Percentiles rank a stretch among this genome's conserved stretches.
These are phyloP conservation scores for Zaprionus kolodkinae DNA, from an alignment of 1,140 invertebrate species.

Conservation along the genomic window DNA sequence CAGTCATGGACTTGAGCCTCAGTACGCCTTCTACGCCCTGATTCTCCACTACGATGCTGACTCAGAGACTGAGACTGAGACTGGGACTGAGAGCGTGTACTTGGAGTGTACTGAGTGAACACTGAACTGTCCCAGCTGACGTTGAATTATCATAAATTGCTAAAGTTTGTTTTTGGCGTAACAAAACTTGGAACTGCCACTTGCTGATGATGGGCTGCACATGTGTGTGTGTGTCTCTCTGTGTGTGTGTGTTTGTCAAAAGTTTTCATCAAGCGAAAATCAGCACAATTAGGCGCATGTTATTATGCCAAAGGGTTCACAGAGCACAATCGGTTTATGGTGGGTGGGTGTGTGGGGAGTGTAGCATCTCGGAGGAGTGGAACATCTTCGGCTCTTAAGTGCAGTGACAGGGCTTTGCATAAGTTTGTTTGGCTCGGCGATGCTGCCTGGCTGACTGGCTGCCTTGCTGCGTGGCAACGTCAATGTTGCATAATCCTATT, in stretches of 20 bases:
- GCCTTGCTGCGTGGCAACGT: slow-evolving; percentile 22
- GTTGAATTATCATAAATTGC: slow-evolving; percentile 83
- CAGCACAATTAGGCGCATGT: slow-evolving; percentile 73
- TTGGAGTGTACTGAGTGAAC: slow-evolving; percentile 44
- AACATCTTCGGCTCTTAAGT: slow-evolving; percentile 40
- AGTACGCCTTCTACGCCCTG: slow-evolving; percentile 16
- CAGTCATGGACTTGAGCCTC: slow-evolving; percentile 38
- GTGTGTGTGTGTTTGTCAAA: slow-evolving; percentile 48
- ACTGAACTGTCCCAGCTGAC: slow-evolving; percentile 82
- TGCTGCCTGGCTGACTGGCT: too few species aligned
- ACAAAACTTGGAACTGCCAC: slow-evolving; percentile 70
- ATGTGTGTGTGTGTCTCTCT: slow-evolving; percentile 1
- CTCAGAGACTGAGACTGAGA: background rate
- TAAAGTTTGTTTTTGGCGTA: slow-evolving; percentile 81
- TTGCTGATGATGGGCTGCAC: slow-evolving; percentile 39
- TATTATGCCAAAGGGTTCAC: slow-evolving; percentile 58
- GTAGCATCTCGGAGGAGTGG: background rate
- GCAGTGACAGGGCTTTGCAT: slow-evolving; percentile 76
- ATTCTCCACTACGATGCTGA: slow-evolving; percentile 29
- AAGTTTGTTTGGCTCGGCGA: slow-evolving; percentile 58
- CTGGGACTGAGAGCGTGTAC: slow-evolving; percentile 19
- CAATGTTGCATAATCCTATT: slow-evolving; percentile 81
- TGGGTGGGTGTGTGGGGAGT: background rate
- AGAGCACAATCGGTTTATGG: slow-evolving; percentile 33
- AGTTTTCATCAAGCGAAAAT: slow-evolving; percentile 78